Percentiles rank a stretch among this genome's conserved stretches.
Evolutionary conservation across 1,140 invertebrate species (phyloP).

Genomic region (Bursaphelenchus mucronatus): DNA sequence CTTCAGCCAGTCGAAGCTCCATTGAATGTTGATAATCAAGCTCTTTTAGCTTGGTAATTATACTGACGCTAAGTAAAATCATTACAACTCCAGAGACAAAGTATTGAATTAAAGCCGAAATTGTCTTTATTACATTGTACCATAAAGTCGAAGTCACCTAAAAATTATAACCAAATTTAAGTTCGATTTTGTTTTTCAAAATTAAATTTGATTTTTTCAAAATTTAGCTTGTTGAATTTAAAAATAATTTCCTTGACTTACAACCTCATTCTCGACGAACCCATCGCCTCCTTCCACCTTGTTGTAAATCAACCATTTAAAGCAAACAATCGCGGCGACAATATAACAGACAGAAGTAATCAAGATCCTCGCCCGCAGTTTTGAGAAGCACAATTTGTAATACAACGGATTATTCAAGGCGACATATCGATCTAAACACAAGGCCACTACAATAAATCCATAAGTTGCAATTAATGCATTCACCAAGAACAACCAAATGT

Average conservation of each 20-base stretch:
- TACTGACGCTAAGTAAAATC: conserved; percentile 24
- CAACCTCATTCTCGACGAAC: conserved; percentile 1
- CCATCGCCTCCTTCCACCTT: conserved; percentile 3
- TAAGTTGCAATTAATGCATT: conserved; percentile 28
- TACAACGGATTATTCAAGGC: conserved; percentile 27
- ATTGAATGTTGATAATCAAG: conserved; percentile 24
- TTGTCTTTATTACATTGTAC: conserved; percentile 18
- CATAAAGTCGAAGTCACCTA: conserved; percentile 16
- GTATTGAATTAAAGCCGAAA: conserved; percentile 30
- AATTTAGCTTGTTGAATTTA: background rate
- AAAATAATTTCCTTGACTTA: background rate
- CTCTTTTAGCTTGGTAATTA: conserved; percentile 22
- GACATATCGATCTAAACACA: conserved; percentile 30
- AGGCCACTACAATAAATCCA: conserved; percentile 28
- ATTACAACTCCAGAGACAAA: conserved; percentile 34
- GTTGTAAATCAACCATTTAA: conserved; percentile 17
- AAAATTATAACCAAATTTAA: background rate
- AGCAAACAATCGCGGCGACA: conserved; percentile 19
- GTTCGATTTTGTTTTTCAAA: background rate
- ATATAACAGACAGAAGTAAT: conserved; percentile 15
- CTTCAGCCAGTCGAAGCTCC: conserved; percentile 31
- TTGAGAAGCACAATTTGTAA: conserved; percentile 19
- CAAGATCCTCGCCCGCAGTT: conserved; percentile 17
- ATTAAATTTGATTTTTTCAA: background rate
- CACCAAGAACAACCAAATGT: conserved; percentile 27